These are phyloP conservation scores for Dallia pectoralis DNA, from an alignment of 2,797 vertebrate species.

Conservation along the genomic window DNA sequence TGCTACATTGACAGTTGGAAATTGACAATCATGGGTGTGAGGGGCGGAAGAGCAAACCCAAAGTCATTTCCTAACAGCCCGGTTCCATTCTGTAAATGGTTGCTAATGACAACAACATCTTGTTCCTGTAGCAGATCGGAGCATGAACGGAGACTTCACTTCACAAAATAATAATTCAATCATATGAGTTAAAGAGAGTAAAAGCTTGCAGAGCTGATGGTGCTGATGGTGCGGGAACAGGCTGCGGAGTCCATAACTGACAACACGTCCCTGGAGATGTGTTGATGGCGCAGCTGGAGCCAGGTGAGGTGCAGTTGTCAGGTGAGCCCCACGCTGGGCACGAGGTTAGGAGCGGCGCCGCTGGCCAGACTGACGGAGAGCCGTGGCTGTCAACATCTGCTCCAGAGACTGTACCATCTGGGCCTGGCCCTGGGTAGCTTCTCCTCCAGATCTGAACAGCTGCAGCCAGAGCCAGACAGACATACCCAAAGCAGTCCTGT, in stretches of 20 bases:
- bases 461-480: conserved; percentile 63
- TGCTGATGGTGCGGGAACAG: no score
- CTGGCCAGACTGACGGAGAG: conserved; percentile 70
- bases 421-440: conserved; percentile 53
- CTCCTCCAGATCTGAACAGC: conserved; percentile 64
- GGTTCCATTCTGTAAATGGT: background rate
- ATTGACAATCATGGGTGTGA: background rate
- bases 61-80: background rate
- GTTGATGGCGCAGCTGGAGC: conserved; percentile 49
- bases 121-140: background rate
- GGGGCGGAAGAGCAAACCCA: background rate
- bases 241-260: conserved; percentile 32
- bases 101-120: background rate
- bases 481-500: conserved; percentile 54
- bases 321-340: conserved; percentile 63
- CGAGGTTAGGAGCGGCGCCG: conserved; percentile 56
- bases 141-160: background rate
- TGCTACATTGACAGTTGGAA: background rate
- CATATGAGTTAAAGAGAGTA: background rate
- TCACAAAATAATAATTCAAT: background rate
- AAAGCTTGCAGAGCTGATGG: background rate
- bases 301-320: conserved; percentile 62
- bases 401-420: conserved; percentile 75
- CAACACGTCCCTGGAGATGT: conserved; percentile 38
- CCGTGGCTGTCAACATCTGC: conserved; percentile 77